A percentile compares a stretch with the other conserved stretches of the same genome.
Conservation (phyloP, 2,797 vertebrate species). For the Gymnodraco acuticeps region DNA sequence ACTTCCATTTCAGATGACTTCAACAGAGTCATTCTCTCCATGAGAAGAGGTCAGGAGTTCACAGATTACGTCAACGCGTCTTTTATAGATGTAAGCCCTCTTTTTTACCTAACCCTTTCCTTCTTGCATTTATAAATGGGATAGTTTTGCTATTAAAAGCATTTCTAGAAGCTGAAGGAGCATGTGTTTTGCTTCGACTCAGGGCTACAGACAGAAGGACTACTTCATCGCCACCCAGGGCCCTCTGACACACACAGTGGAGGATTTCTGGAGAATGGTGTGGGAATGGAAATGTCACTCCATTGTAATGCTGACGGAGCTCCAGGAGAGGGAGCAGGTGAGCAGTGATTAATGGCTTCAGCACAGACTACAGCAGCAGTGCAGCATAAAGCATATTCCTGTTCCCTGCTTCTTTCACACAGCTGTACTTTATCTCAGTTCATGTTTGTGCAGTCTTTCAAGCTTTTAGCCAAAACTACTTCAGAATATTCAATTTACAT, state of each 20-base stretch:
- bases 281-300: constrained; percentile 99
- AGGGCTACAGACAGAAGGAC: constrained; percentile 99
- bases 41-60: constrained; percentile 96
- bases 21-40: constrained; percentile 97
- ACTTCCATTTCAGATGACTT: constrained; percentile 90
- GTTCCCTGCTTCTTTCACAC: background rate
- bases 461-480: background rate
- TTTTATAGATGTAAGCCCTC: constrained; percentile 92
- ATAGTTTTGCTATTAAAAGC: background rate
- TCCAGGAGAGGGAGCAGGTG: constrained; percentile 98
- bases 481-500: constrained; percentile 1
- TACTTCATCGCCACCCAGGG: constrained; percentile 98
- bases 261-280: constrained; percentile 99
- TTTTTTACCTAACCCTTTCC: background rate
- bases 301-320: constrained; percentile 97
- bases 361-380: too few species aligned
- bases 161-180: background rate
- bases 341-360: constrained; percentile 21
- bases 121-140: background rate
- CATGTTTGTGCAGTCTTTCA: background rate
- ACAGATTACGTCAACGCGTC: constrained; percentile 97
- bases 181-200: constrained; percentile 1
- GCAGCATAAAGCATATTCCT: background rate
- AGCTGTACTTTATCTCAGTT: background rate
- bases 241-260: constrained; percentile 91